Percentiles rank a stretch among this genome's conserved stretches.
These are phyloP conservation scores for Mycetomoellerius zeteki DNA, from an alignment of 1,140 invertebrate genomes.

Conservation along the genomic window DNA sequence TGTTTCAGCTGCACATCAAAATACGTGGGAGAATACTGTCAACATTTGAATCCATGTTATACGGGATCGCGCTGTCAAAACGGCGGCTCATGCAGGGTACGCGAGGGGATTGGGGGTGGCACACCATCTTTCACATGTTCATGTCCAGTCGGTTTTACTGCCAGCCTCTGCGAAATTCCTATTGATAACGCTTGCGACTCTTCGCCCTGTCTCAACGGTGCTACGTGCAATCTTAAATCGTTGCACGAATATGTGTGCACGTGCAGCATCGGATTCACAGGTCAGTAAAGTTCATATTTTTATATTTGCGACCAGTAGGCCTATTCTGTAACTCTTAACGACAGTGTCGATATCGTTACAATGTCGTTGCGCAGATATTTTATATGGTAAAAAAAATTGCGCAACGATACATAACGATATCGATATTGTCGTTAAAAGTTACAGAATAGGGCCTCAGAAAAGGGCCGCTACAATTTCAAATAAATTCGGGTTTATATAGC, in stretches of 20 bases:
- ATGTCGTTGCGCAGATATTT: too few relatives aligned
- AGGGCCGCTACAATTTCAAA: not conserved
- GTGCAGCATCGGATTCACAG: constrained; percentile 94
- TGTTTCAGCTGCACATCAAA: constrained; percentile 95
- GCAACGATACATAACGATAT: too few relatives aligned
- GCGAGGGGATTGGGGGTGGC: constrained; percentile 88
- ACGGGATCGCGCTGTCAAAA: constrained; percentile 96
- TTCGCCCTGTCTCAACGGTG: constrained; percentile 94
- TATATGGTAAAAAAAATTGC: too few relatives aligned
- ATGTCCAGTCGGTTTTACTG: constrained; percentile 96
- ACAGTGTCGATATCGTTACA: too few relatives aligned
- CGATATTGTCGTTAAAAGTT: too few relatives aligned
- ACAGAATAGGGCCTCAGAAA: too few relatives aligned
- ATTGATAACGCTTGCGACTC: constrained; percentile 96
- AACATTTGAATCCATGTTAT: constrained; percentile 96
- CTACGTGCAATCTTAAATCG: constrained; percentile 93
- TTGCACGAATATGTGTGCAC: constrained; percentile 93
- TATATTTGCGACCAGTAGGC: not conserved
- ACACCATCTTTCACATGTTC: constrained; percentile 94
- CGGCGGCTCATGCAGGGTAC: constrained; percentile 95
- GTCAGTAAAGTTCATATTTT: constrained; percentile 86
- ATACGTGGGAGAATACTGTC: constrained; percentile 97
- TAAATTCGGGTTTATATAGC: not conserved
- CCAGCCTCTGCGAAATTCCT: constrained; percentile 96
- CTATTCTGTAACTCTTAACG: too few relatives aligned